Evolutionary conservation across 2,797 vertebrate genomes (phyloP).

Genomic region (Botia kubotai): DNA sequence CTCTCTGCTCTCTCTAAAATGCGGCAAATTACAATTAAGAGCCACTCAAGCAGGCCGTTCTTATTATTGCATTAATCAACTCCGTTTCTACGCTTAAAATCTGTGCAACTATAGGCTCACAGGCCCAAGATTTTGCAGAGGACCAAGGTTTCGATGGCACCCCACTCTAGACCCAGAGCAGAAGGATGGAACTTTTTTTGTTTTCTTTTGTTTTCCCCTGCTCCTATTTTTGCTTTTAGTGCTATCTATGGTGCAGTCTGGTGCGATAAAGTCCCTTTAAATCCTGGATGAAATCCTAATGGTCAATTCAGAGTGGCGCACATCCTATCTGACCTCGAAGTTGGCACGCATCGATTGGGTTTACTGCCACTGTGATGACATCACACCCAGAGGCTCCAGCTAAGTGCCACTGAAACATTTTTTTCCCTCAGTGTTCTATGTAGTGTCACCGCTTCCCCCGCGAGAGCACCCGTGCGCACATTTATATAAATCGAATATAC

Average conservation of each 20-base stretch:
- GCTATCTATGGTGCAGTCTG: slow-evolving; percentile 8
- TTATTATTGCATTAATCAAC: no score
- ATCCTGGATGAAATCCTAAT: slow-evolving; percentile 7
- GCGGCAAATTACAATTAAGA: slow-evolving; percentile 37
- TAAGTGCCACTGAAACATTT: slow-evolving; percentile 71
- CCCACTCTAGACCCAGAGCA: slow-evolving; percentile 7
- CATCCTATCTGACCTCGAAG: slow-evolving; percentile 19
- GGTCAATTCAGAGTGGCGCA: slow-evolving; percentile 11
- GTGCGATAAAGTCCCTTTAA: slow-evolving; percentile 38
- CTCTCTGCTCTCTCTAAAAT: slow-evolving; percentile 36
- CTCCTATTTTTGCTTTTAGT: not conserved
- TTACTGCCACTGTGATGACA: slow-evolving; percentile 40
- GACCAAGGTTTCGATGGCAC: slow-evolving; percentile 28
- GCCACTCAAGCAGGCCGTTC: slow-evolving; percentile 35
- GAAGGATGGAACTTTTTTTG: not conserved
- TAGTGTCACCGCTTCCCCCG: slow-evolving; percentile 15
- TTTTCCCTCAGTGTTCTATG: slow-evolving; percentile 11
- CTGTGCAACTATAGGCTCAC: slow-evolving; percentile 47
- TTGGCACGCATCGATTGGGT: slow-evolving; percentile 27
- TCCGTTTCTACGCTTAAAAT: slow-evolving; percentile 23
- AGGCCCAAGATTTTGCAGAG: slow-evolving; percentile 38
- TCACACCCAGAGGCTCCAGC: slow-evolving; percentile 56
- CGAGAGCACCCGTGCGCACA: slow-evolving; percentile 56
- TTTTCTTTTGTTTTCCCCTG: not conserved
- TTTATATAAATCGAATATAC: slow-evolving; percentile 60